Base-by-base conservation (phyloP, 2,113 vertebrate species). In the Physeter macrocephalus region DNA sequence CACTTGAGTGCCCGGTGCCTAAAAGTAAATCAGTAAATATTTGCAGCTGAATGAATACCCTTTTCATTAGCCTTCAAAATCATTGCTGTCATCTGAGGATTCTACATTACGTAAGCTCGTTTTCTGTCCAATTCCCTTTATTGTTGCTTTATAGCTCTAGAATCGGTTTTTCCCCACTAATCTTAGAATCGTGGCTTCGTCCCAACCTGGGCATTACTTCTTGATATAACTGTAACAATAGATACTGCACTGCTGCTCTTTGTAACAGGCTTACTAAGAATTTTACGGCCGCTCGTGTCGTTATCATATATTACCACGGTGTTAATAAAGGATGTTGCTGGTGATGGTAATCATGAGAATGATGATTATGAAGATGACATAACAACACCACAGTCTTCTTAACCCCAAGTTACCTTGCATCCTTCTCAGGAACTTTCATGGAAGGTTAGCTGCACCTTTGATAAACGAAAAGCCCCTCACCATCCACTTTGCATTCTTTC, bases 41-140 rank as follows among this genome's bases (percentile, higher is more conserved):
- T 88, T 96, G 41, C 87, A 62, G 29, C 61, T 75, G 36, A 84
- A 92, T 59, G 23, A 75, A 13, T 36, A 43, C 64, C 85, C 25
- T 92, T 85, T 59, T 86, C 34, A 77, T 81, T 86, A 93, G 78
- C 41, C 95, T 92, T 94, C 34, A 81, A 74, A 86, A 84, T 90
- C 34, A 20, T 88, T 69, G 4, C 49, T 88, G 8, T 87, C 39
- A 66, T 69, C 80, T 88, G 29, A 96, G 25, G 29, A 85, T 54
- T 93, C 64, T 71, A 71, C 18, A 20, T 66, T 82, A 52, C 59
- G 77, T 71, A 81, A 91, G 49, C 10, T 85, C 75, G 43, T 92
- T 95, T 94, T 81, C 59, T 69, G 23, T 82, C 34, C n/a, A 41
- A 46, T 84, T 57, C 13, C 6, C 29, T 82, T 89, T 72, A 49